Conservation (phyloP, 2,113 vertebrate species). For the Rhabdornis inornatus region DNA sequence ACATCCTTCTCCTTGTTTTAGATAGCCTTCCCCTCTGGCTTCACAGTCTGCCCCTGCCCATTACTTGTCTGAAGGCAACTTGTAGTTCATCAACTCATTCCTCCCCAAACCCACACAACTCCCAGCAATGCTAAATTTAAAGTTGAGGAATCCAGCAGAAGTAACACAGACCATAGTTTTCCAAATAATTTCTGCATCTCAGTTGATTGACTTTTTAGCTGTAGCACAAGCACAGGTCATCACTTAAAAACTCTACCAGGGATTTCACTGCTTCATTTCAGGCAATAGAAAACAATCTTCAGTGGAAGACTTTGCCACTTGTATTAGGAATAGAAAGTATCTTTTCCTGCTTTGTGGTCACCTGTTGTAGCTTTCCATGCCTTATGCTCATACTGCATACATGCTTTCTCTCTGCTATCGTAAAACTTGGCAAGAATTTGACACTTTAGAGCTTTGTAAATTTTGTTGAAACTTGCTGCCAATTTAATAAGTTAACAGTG, state of each 20-base stretch:
- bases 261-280: not conserved
- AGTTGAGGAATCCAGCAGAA: not conserved
- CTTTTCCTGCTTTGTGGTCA: not conserved
- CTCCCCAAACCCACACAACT: not conserved
- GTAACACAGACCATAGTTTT: not conserved
- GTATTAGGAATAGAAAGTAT: not conserved
- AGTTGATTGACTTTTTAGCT: not conserved
- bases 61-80: not conserved
- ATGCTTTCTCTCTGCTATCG: not conserved
- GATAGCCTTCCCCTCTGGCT: not conserved
- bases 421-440: not conserved
- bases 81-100: not conserved
- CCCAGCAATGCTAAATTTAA: not conserved
- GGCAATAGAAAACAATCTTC: not conserved
- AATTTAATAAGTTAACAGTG: not conserved
- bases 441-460: not conserved
- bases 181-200: not conserved
- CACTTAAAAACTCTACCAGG: not conserved
- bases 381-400: not conserved
- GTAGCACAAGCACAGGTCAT: not conserved
- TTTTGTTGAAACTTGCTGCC: not conserved
- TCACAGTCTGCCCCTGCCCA: not conserved
- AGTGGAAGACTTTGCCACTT: not conserved
- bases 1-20: not conserved
- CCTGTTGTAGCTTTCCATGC: not conserved